phyloP scores from a whole-genome alignment of 2,888 invertebrate species.

The Dasysyrphus albostriatus region DNA sequence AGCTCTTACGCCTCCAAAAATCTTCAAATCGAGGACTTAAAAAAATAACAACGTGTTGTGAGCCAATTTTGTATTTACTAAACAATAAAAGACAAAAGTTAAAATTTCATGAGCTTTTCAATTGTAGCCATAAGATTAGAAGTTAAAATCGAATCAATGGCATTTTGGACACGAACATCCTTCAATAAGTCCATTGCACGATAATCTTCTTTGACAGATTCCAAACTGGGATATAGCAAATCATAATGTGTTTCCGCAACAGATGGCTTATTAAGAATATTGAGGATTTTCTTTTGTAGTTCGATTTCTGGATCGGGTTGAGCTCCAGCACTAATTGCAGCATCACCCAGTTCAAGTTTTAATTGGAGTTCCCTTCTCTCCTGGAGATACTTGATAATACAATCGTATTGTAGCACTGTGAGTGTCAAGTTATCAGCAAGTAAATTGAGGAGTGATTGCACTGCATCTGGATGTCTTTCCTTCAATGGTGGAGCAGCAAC shows the following conservation, averaged over 20 bases:
- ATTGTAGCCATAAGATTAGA: slow-evolving; percentile 80
- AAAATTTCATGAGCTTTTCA: slow-evolving; percentile 79
- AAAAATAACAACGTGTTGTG: background rate
- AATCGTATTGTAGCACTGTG: slow-evolving; percentile 91
- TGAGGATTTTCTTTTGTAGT: slow-evolving; percentile 83
- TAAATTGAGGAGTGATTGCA: slow-evolving; percentile 90
- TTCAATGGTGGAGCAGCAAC: slow-evolving; percentile 84
- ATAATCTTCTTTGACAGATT: slow-evolving; percentile 80
- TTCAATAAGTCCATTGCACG: slow-evolving; percentile 87
- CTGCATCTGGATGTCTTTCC: slow-evolving; percentile 87
- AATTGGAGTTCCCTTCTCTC: slow-evolving; percentile 90
- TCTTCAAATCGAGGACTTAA: too few species aligned
- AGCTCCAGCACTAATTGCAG: slow-evolving; percentile 80
- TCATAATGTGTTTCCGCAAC: slow-evolving; percentile 80
- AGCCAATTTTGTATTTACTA: background rate
- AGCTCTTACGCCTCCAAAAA: too few species aligned
- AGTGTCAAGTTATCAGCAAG: slow-evolving; percentile 92
- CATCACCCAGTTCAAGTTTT: slow-evolving; percentile 90
- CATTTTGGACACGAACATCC: slow-evolving; percentile 91
- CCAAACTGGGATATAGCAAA: slow-evolving; percentile 80
- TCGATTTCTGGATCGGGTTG: slow-evolving; percentile 83
- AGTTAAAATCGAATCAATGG: slow-evolving; percentile 88
- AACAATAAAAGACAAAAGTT: slow-evolving; percentile 26
- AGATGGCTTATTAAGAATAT: slow-evolving; percentile 83
- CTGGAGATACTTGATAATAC: slow-evolving; percentile 89